phyloP scores from a whole-genome alignment of 2,113 vertebrate species.

The Phylloscopus whistleri region DNA sequence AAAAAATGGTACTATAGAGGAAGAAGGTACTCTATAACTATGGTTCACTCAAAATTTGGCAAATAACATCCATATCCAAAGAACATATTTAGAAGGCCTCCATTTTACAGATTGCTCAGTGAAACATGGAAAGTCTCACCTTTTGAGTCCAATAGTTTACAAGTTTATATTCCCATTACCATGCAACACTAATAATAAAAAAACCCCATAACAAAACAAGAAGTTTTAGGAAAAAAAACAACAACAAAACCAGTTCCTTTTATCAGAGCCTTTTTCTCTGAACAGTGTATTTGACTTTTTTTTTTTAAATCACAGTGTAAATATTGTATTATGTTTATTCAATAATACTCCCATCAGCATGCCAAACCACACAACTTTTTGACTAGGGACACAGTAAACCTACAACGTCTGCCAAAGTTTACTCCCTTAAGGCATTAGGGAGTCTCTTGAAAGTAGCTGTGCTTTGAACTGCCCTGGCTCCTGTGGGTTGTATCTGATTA shows the following conservation, averaged over 20 bases:
- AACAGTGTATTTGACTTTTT: not conserved
- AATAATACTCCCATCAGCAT: not conserved
- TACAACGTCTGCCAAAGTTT: not conserved
- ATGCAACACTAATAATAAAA: not conserved
- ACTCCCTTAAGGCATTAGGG: not conserved
- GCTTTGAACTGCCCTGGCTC: slow-evolving; percentile 1
- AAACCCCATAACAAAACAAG: not conserved
- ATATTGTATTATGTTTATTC: slow-evolving; percentile 4
- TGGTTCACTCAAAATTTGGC: not conserved
- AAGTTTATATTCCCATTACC: not conserved
- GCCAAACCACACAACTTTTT: not conserved
- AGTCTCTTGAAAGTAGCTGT: not conserved
- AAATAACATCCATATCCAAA: not conserved
- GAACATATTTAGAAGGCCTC: not conserved
- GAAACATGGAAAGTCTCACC: not conserved
- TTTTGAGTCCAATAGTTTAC: not conserved
- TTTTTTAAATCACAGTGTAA: not conserved
- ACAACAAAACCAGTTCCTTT: not conserved
- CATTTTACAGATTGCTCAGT: not conserved
- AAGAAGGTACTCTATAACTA: not conserved
- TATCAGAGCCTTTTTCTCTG: not conserved
- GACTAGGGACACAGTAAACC: not conserved
- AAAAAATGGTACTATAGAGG: not conserved
- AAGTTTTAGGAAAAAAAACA: not conserved
- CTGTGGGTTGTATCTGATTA: not conserved